These are phyloP conservation scores for Drosophila robusta DNA, from an alignment of 2,888 invertebrate species.

Conservation along the genomic window DNA sequence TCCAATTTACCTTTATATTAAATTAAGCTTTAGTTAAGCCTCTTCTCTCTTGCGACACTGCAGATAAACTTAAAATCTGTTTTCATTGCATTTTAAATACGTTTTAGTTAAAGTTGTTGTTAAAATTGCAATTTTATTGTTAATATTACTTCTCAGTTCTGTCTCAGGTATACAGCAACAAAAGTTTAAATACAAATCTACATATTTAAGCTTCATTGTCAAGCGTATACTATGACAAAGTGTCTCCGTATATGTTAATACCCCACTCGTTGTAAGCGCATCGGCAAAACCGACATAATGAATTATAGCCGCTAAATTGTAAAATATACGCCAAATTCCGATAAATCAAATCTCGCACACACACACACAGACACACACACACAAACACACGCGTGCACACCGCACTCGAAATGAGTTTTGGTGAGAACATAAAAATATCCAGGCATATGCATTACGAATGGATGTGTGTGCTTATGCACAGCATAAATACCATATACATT, in stretches of 20 bases:
- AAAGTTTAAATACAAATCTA: conserved; percentile 25
- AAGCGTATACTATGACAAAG: conserved; percentile 38
- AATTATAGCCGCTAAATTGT: conserved; percentile 81
- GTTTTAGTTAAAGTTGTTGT: background rate
- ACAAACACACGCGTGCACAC: conserved; percentile 19
- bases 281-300: conserved; percentile 75
- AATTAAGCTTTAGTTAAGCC: background rate
- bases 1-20: background rate
- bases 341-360: conserved; percentile 70
- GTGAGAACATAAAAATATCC: conserved; percentile 67
- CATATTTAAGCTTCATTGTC: conserved; percentile 36
- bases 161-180: no score
- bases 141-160: no score
- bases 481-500: conserved; percentile 61
- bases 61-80: no score
- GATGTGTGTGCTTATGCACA: conserved; percentile 53
- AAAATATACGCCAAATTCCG: conserved; percentile 79
- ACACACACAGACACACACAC: conserved; percentile 13
- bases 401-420: conserved; percentile 70
- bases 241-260: conserved; percentile 57
- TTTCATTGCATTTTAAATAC: no score
- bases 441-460: conserved; percentile 67
- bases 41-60: no score
- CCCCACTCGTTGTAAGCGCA: conserved; percentile 58
- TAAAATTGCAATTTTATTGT: no score